phyloP scores from a whole-genome alignment of 53 echinoderm and acorn worm genomes.

The Actinopyga echinites region DNA sequence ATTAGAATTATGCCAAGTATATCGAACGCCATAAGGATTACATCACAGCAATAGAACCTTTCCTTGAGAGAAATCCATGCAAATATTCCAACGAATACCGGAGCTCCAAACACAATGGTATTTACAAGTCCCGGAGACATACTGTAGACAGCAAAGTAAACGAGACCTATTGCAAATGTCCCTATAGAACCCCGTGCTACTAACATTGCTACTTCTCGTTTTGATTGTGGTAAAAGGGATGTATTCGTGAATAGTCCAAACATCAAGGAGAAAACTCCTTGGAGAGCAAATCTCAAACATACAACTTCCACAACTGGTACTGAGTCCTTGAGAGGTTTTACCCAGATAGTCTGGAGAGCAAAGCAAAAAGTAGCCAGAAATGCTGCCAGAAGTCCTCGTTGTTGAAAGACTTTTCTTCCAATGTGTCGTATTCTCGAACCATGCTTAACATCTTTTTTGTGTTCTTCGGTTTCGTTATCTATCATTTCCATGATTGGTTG shows the following conservation, averaged over 20 bases:
- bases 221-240: neutral
- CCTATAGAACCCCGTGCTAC: neutral
- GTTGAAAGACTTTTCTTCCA: neutral
- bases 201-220: neutral
- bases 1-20: constrained; percentile 6
- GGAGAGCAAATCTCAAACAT: constrained; percentile 1
- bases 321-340: neutral
- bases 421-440: neutral
- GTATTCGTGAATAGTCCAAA: neutral
- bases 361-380: neutral
- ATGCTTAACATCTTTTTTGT: no score
- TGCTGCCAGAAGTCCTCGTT: constrained; percentile 4
- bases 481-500: no score
- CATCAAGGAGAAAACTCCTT: constrained; percentile 24
- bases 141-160: constrained; percentile 19
- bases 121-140: constrained; percentile 26
- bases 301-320: constrained; percentile 20
- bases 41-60: neutral
- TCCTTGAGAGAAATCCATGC: constrained; percentile 33
- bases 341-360: constrained; percentile 8
- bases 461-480: no score
- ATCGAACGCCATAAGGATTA: neutral
- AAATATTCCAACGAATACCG: constrained; percentile 24
- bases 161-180: constrained; percentile 8
- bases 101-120: constrained; percentile 25